These are phyloP conservation scores for Parochlus steinenii DNA, from an alignment of 2,888 invertebrate species.

Conservation along the genomic window DNA sequence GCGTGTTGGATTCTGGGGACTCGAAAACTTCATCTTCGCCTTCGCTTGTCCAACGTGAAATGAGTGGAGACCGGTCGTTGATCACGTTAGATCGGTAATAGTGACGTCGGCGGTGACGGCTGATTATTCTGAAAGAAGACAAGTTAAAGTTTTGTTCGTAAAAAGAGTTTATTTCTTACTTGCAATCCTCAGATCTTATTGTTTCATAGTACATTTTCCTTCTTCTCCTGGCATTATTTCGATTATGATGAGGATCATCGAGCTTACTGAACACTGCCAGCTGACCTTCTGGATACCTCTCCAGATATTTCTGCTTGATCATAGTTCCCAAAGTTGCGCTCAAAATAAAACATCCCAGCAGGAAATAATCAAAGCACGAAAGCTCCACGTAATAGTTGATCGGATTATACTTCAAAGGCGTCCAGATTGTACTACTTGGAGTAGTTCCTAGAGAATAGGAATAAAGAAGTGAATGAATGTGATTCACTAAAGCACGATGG, in stretches of 20 bases:
- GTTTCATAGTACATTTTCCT: not conserved
- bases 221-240: constrained; percentile 1
- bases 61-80: constrained; percentile 3
- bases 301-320: constrained; percentile 4
- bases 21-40: constrained; percentile 16
- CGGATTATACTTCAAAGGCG: not conserved
- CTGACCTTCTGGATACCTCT: not conserved
- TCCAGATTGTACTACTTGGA: not conserved
- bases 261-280: not conserved
- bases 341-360: not conserved
- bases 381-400: constrained; percentile 6
- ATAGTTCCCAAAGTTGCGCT: not conserved
- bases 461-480: not conserved
- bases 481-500: constrained; percentile 6
- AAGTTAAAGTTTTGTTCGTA: no score
- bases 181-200: not conserved
- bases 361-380: not conserved
- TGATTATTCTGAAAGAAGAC: not conserved
- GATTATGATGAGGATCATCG: not conserved
- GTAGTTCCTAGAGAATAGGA: not conserved
- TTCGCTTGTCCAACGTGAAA: constrained; percentile 5
- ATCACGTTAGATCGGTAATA: constrained; percentile 5
- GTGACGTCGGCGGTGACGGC: not conserved
- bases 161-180: not conserved
- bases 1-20: constrained; percentile 12